A percentile compares a stretch with the other conserved stretches of the same genome.
Evolutionary conservation across 2,888 invertebrate species (phyloP).

Genomic region (Melipona beecheii): DNA sequence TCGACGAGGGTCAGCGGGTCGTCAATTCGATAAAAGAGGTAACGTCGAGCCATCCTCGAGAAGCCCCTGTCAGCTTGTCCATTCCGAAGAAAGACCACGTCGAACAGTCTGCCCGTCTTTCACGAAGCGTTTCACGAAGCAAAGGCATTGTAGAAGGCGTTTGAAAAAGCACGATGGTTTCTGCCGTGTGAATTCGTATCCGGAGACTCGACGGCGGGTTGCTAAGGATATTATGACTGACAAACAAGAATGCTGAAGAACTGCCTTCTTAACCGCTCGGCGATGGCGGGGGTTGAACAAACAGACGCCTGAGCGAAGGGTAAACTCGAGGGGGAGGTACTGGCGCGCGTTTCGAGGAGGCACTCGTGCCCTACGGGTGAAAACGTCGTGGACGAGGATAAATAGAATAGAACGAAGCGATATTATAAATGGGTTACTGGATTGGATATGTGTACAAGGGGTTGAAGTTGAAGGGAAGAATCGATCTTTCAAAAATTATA

Average conservation of each 20-base stretch:
- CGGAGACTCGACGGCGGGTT: constrained; percentile 25
- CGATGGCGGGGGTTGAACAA: constrained; percentile 44
- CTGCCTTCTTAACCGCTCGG: constrained; percentile 23
- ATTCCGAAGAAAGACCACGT: neutral
- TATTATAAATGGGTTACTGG: constrained; percentile 26
- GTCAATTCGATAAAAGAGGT: constrained; percentile 32
- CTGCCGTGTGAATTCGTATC: constrained; percentile 50
- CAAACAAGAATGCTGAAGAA: constrained; percentile 53
- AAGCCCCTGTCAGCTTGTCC: neutral
- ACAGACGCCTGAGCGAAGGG: constrained; percentile 49
- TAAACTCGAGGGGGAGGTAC: constrained; percentile 51
- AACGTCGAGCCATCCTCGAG: neutral
- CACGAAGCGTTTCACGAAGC: neutral
- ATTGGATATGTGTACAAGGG: too few species aligned
- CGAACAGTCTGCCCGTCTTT: neutral
- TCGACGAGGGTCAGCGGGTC: constrained; percentile 15
- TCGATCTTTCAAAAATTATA: too few species aligned
- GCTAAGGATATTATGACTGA: constrained; percentile 60
- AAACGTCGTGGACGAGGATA: constrained; percentile 36
- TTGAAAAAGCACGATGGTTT: neutral
- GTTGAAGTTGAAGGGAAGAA: too few species aligned
- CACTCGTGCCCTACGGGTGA: constrained; percentile 17
- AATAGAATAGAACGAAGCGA: constrained; percentile 18
- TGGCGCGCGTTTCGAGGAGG: constrained; percentile 12
- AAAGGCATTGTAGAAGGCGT: neutral